These are phyloP conservation scores for Abrostola triplasia DNA, from an alignment of 2,888 invertebrate species.

Conservation along the genomic window DNA sequence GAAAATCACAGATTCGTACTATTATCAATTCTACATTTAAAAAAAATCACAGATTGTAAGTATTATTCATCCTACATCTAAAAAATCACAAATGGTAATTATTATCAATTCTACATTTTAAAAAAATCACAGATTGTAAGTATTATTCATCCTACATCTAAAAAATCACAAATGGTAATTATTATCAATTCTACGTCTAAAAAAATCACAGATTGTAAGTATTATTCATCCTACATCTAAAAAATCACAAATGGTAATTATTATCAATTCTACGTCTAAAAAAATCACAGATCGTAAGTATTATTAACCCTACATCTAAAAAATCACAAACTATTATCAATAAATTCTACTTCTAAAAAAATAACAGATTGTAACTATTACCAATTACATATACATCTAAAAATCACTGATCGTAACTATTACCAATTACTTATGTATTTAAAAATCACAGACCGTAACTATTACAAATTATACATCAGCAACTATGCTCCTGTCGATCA, in stretches of 20 bases:
- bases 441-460: not conserved
- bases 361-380: conserved; percentile 6
- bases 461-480: conserved; percentile 3
- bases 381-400: conserved; percentile 9
- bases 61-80: conserved; percentile 6
- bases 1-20: conserved; percentile 4
- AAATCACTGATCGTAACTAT: not conserved
- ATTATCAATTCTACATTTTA: conserved; percentile 13
- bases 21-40: conserved; percentile 14
- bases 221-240: conserved; percentile 6
- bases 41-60: not conserved
- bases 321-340: not conserved
- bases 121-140: not conserved
- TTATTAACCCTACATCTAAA: conserved; percentile 5
- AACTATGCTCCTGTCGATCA: conserved; percentile 13
- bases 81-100: conserved; percentile 6
- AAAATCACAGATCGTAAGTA: not conserved
- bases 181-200: conserved; percentile 13
- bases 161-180: conserved; percentile 6
- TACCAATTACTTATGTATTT: not conserved
- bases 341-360: no score
- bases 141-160: conserved; percentile 6
- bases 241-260: not conserved
- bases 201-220: conserved; percentile 2
- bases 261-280: no score